These are phyloP conservation scores for Chloroceryle inda DNA, from an alignment of 2,797 vertebrate genomes.

Conservation along the genomic window DNA sequence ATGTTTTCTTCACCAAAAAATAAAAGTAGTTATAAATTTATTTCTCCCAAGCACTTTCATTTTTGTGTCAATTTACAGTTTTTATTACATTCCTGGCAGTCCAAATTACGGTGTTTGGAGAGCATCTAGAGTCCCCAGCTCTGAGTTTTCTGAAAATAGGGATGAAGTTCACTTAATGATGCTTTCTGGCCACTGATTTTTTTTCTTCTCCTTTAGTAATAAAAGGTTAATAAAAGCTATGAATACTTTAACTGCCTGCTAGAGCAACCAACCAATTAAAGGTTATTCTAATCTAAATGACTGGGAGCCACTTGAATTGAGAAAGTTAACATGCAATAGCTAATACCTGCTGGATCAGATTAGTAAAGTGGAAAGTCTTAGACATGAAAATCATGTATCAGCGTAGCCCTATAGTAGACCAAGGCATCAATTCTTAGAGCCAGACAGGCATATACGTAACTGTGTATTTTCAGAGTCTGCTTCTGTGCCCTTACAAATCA, in stretches of 20 bases:
- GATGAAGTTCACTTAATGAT: conserved; percentile 50
- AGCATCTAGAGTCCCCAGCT: conserved; percentile 38
- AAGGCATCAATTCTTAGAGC: background rate
- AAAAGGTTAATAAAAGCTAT: conserved; percentile 66
- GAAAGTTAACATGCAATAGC: conserved; percentile 32
- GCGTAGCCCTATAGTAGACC: background rate
- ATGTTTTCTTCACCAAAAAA: conserved; percentile 63
- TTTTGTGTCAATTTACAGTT: conserved; percentile 71
- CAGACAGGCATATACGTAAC: background rate
- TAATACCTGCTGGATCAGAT: conserved; percentile 16
- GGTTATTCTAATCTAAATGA: conserved; percentile 67
- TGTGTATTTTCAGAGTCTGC: background rate
- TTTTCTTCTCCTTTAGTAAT: conserved; percentile 43
- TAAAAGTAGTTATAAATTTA: conserved; percentile 64
- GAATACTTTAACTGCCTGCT: conserved; percentile 64
- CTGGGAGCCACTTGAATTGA: conserved; percentile 44
- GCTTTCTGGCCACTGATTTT: conserved; percentile 33
- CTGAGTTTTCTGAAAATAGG: conserved; percentile 23
- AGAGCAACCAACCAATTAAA: conserved; percentile 57
- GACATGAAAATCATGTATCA: background rate
- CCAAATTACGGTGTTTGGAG: conserved; percentile 57
- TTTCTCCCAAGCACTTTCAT: conserved; percentile 67
- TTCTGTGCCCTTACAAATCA: background rate
- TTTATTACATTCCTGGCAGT: conserved; percentile 56
- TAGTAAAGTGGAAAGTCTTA: background rate